phyloP scores from a whole-genome alignment of 2,888 invertebrate species.

The Monopis laevigella region DNA sequence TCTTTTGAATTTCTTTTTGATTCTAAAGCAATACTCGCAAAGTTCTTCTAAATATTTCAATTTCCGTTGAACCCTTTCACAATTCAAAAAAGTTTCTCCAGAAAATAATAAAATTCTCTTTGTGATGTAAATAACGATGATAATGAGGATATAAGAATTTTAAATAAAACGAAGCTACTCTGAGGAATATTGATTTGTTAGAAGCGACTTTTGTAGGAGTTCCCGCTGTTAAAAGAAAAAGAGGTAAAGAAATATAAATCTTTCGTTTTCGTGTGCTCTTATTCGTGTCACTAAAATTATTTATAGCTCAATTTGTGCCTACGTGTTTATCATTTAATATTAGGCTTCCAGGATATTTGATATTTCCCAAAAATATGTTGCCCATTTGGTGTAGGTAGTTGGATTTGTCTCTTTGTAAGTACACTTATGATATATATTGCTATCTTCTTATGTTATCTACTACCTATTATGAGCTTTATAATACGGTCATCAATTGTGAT shows the following conservation, averaged over 20 bases:
- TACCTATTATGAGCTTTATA: no score
- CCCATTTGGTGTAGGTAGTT: no score
- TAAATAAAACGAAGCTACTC: background rate
- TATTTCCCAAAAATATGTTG: background rate
- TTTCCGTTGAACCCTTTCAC: slow-evolving; percentile 8
- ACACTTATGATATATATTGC: no score
- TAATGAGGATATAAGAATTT: background rate
- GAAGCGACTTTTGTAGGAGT: slow-evolving; percentile 1
- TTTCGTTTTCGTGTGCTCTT: slow-evolving; percentile 7
- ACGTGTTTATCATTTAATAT: slow-evolving; percentile 7
- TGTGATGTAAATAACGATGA: background rate
- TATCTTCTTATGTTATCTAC: no score
- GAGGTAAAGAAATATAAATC: slow-evolving; percentile 9
- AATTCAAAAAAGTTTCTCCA: background rate
- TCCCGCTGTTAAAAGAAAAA: background rate
- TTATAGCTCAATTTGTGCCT: slow-evolving; percentile 8
- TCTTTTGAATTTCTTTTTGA: slow-evolving; percentile 1
- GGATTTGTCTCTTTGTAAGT: no score
- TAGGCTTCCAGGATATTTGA: slow-evolving; percentile 2
- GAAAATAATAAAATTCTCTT: slow-evolving; percentile 2
- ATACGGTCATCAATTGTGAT: no score
- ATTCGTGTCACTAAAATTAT: slow-evolving; percentile 8
- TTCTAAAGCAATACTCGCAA: slow-evolving; percentile 2
- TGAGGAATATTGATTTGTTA: background rate
- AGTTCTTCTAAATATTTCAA: slow-evolving; percentile 9